A percentile compares a stretch with the other conserved stretches of the same genome.
Conservation (phyloP, 2,888 invertebrate genomes). For the Copidosoma aretas region DNA sequence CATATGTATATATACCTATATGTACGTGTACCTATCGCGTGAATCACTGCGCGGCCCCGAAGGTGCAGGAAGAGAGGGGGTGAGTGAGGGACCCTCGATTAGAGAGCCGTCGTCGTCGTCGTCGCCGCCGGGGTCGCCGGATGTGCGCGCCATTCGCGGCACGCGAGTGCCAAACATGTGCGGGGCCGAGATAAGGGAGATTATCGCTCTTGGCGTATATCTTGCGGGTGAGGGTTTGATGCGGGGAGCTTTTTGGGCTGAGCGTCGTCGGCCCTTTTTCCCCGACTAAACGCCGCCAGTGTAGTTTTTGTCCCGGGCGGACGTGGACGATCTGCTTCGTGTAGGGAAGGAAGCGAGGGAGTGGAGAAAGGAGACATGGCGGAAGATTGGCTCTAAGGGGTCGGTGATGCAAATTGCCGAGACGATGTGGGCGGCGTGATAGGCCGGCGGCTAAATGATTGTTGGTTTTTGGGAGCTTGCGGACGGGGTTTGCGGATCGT, state of each 20-base stretch:
- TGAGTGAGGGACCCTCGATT: neutral
- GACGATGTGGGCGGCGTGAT: neutral
- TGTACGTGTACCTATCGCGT: slow-evolving; percentile 6
- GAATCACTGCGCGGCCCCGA: slow-evolving; percentile 29
- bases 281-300: slow-evolving; percentile 35
- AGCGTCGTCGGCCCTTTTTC: slow-evolving; percentile 2
- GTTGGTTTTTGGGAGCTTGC: slow-evolving; percentile 22
- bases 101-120: neutral
- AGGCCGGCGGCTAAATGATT: slow-evolving; percentile 29
- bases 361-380: neutral
- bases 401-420: slow-evolving; percentile 24
- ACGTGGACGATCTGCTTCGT: slow-evolving; percentile 10
- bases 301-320: slow-evolving; percentile 41
- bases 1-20: no score
- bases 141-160: slow-evolving; percentile 53
- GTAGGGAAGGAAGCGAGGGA: slow-evolving; percentile 10
- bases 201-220: slow-evolving; percentile 51
- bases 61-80: neutral
- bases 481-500: neutral
- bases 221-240: neutral
- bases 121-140: slow-evolving; percentile 42
- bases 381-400: slow-evolving; percentile 3
- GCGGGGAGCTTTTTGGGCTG: no score
- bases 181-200: slow-evolving; percentile 55
- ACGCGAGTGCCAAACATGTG: slow-evolving; percentile 57